phyloP scores from a whole-genome alignment of 2,797 vertebrate genomes.

The Acanthurus lineatus region DNA sequence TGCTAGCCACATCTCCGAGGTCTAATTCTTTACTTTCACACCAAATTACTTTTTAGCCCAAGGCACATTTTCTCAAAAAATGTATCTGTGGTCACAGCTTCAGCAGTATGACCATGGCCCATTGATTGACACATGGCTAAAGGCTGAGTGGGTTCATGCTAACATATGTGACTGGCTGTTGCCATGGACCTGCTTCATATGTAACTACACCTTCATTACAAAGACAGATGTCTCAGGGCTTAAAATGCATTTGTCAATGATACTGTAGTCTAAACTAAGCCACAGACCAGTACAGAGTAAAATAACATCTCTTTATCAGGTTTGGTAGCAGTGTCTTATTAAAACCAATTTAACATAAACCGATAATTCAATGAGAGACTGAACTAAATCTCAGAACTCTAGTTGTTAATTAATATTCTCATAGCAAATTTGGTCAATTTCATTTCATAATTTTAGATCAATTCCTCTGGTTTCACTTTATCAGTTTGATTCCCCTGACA shows the following conservation, averaged over 20 bases:
- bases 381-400: conserved; percentile 60
- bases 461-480: conserved; percentile 69
- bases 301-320: conserved; percentile 49
- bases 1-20: conserved; percentile 72
- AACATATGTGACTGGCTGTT: conserved; percentile 28
- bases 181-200: conserved; percentile 51
- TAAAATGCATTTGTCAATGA: conserved; percentile 44
- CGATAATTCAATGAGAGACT: conserved; percentile 65
- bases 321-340: conserved; percentile 62
- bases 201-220: conserved; percentile 60
- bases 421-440: conserved; percentile 72
- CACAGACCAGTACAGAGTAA: conserved; percentile 33
- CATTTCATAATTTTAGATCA: conserved; percentile 77
- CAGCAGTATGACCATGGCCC: conserved; percentile 49
- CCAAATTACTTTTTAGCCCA: conserved; percentile 78
- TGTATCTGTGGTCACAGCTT: conserved; percentile 67
- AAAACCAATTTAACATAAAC: conserved; percentile 54
- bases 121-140: conserved; percentile 74
- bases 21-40: conserved; percentile 82
- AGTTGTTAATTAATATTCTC: conserved; percentile 77
- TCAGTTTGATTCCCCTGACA: conserved; percentile 70
- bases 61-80: conserved; percentile 64
- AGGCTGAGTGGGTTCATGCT: conserved; percentile 48
- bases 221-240: conserved; percentile 25
- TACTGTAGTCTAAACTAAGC: conserved; percentile 33